Evolutionary conservation across 2,888 invertebrate species (phyloP), one percentile per base, ranked within the genome.

Genomic region (Sinelater perroti): DNA sequence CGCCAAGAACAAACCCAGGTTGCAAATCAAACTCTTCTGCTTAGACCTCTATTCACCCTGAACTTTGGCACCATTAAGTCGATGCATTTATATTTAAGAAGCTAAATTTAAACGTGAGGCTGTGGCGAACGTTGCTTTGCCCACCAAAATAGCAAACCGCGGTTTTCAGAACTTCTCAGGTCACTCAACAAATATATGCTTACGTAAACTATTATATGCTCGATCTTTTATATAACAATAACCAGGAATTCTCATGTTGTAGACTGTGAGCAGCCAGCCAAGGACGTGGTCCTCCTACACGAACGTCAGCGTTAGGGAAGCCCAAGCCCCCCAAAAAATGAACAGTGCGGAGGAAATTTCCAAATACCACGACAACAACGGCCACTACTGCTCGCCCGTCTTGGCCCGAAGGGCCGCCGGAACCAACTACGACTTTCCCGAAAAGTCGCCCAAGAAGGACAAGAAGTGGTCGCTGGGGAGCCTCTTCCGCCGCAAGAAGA

Each of bases 401-500:
- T 59, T 75, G 42, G 64, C 68, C n/a, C 63, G 72, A 51, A 67
- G 74, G 20, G 80, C 72, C 70, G 76, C 77, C 72, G 82, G 79
- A 77, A 78, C 82, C 70, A 82, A 78, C 73, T 79, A 76, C 75
- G 76, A 78, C 76, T 79, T 73, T 59, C 76, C 74, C 2, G 77
- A 75, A 20, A 67, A 69, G 76, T 74, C 80, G 74, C 51, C 67
- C 58, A 87, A 86, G 68, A 88, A 87, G 67, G 80, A 79, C 67
- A 85, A 84, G 71, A 91, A 90, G 76, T 93, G 92, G 92, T 89
- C 90, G 5, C 84, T 93, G 33, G 91, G 92, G 4, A 89, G 88
- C 68, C 82, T 93, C 2, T 89, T 93, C 72, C 83, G 89, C 61
- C 83, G 88, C 72, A 89, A 89, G 77, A 90, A 90, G 76, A 87